Evolutionary conservation across 2,888 invertebrate genomes (phyloP).

Genomic region (Drosophila lacicola): DNA sequence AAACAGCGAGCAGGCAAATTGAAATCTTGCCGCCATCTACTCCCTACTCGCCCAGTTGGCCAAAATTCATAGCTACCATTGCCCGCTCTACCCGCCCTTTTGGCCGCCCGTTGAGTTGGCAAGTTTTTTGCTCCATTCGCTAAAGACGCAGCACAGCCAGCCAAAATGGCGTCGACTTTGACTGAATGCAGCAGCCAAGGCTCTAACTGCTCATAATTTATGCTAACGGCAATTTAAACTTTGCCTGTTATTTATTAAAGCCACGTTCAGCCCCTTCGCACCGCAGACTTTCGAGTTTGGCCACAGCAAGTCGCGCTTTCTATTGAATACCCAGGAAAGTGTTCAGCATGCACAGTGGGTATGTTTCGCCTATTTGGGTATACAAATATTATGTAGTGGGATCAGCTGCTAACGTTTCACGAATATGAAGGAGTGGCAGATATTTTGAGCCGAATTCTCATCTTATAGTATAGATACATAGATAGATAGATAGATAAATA

Average conservation of each 20-base stretch:
- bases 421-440: too few relatives aligned
- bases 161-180: conserved; percentile 59
- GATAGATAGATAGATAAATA: too few relatives aligned
- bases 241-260: conserved; percentile 78
- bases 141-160: conserved; percentile 34
- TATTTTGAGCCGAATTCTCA: too few relatives aligned
- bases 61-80: conserved; percentile 36
- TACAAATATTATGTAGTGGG: not conserved
- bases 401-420: not conserved
- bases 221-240: conserved; percentile 82
- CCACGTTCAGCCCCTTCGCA: conserved; percentile 24
- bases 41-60: not conserved
- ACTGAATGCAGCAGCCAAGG: conserved; percentile 63
- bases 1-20: conserved; percentile 74
- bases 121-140: conserved; percentile 16
- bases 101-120: conserved; percentile 6
- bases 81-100: not conserved
- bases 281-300: conserved; percentile 5
- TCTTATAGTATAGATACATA: too few relatives aligned
- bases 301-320: conserved; percentile 44
- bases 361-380: not conserved
- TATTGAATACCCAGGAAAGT: conserved; percentile 34
- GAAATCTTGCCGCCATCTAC: conserved; percentile 57
- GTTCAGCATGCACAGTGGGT: conserved; percentile 42
- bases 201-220: conserved; percentile 79